These are phyloP conservation scores for Syrrhaptes paradoxus DNA, from an alignment of 2,113 vertebrate genomes.

Conservation along the genomic window DNA sequence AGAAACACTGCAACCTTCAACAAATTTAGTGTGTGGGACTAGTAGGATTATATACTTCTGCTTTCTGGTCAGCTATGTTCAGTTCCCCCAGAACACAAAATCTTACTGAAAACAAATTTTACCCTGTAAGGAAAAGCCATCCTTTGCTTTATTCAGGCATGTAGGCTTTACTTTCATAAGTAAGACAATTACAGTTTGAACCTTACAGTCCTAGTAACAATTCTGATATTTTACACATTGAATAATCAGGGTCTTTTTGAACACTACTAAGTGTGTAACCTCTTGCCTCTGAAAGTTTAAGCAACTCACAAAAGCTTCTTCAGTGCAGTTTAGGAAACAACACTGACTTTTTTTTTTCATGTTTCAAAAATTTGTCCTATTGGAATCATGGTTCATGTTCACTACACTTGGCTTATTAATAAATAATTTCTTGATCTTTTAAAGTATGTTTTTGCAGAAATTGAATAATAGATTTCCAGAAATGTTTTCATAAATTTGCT, in stretches of 20 bases:
- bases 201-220: not conserved
- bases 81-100: constrained; percentile 45
- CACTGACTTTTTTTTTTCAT: not conserved
- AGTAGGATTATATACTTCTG: constrained; percentile 72
- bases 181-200: not conserved
- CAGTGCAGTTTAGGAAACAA: not conserved
- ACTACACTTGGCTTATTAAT: not conserved
- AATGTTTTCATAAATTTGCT: not conserved
- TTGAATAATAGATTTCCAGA: not conserved
- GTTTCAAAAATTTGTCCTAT: not conserved
- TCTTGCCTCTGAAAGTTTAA: not conserved
- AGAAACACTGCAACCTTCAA: constrained; percentile 72
- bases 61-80: constrained; percentile 64
- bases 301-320: not conserved
- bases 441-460: not conserved
- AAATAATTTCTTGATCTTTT: not conserved
- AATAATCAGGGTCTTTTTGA: not conserved
- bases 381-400: not conserved
- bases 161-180: not conserved
- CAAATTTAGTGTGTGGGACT: constrained; percentile 72
- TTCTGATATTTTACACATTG: not conserved
- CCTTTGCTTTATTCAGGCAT: not conserved
- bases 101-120: constrained; percentile 60
- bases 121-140: not conserved
- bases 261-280: not conserved